A percentile compares a stretch with the other conserved stretches of the same genome.
Conservation (phyloP, 2,888 invertebrate species). For the Pogonocherus hispidulus region DNA sequence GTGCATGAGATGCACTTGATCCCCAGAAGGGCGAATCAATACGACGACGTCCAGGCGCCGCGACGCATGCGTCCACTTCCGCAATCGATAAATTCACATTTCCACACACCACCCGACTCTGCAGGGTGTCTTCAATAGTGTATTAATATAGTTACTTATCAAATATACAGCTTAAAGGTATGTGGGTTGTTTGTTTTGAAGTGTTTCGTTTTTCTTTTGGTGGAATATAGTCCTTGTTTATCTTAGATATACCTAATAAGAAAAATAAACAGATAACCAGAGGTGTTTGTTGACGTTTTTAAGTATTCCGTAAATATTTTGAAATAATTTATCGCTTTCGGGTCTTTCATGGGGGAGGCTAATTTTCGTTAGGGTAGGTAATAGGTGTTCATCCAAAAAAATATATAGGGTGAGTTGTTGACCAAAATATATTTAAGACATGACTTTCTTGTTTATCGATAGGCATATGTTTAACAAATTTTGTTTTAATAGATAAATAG, state of each 20-base stretch:
- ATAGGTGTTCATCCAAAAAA: no score
- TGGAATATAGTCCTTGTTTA: neutral
- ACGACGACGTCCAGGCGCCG: slow-evolving; percentile 56
- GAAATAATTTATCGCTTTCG: neutral
- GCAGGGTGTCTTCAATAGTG: slow-evolving; percentile 54
- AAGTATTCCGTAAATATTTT: neutral
- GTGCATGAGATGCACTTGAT: slow-evolving; percentile 41
- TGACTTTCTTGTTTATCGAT: no score
- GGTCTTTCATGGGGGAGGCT: neutral
- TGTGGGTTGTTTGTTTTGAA: slow-evolving; percentile 37
- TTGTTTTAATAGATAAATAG: no score
- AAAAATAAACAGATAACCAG: neutral
- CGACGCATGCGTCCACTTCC: slow-evolving; percentile 59
- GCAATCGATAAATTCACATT: slow-evolving; percentile 60
- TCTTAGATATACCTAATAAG: neutral
- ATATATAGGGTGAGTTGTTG: neutral
- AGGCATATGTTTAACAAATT: no score
- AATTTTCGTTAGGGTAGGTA: neutral
- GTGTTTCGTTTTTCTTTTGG: slow-evolving; percentile 3
- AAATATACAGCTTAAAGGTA: slow-evolving; percentile 44
- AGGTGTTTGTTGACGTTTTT: neutral
- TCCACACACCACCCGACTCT: slow-evolving; percentile 57
- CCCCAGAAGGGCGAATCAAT: slow-evolving; percentile 52
- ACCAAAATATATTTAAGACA: no score
- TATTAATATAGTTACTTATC: slow-evolving; percentile 50